These are phyloP conservation scores for Anaspis maculata DNA, from an alignment of 2,888 invertebrate species.

Conservation along the genomic window DNA sequence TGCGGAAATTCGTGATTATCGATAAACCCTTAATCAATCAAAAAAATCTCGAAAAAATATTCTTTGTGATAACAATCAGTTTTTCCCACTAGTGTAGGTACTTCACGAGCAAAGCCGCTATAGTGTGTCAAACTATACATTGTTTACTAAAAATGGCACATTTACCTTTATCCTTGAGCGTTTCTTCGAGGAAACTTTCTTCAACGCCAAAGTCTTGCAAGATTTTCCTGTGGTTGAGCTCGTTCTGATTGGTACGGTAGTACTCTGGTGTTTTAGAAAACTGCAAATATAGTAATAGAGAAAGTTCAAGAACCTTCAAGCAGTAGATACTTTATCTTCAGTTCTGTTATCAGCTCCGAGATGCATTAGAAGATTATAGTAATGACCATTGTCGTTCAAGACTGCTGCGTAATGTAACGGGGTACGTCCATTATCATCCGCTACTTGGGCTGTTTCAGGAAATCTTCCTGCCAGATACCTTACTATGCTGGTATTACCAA, in stretches of 20 bases:
- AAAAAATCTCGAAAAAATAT: not conserved
- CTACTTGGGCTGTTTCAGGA: constrained; percentile 73
- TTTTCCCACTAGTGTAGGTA: too few species aligned
- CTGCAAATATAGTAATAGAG: too few species aligned
- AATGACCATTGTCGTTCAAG: constrained; percentile 77
- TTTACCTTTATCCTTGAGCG: constrained; percentile 71
- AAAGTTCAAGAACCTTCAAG: constrained; percentile 3
- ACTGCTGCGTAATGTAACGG: constrained; percentile 83
- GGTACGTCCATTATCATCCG: constrained; percentile 72
- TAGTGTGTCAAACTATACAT: too few species aligned
- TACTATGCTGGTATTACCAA: constrained; percentile 73
- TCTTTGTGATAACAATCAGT: too few species aligned
- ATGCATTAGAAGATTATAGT: constrained; percentile 75
- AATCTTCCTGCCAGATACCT: constrained; percentile 69
- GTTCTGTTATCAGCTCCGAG: constrained; percentile 78
- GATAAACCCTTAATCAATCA: constrained; percentile 3
- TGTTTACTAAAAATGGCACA: constrained; percentile 4
- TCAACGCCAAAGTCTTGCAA: constrained; percentile 62
- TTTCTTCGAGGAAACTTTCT: constrained; percentile 55
- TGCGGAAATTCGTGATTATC: constrained; percentile 7
- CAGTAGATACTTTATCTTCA: constrained; percentile 66
- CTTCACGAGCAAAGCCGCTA: constrained; percentile 29
- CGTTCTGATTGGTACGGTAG: constrained; percentile 59
- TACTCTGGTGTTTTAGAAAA: constrained; percentile 72
- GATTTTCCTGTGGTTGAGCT: constrained; percentile 61